phyloP scores from a whole-genome alignment of 2,797 vertebrate genomes.

The Sebastes miniatus region DNA sequence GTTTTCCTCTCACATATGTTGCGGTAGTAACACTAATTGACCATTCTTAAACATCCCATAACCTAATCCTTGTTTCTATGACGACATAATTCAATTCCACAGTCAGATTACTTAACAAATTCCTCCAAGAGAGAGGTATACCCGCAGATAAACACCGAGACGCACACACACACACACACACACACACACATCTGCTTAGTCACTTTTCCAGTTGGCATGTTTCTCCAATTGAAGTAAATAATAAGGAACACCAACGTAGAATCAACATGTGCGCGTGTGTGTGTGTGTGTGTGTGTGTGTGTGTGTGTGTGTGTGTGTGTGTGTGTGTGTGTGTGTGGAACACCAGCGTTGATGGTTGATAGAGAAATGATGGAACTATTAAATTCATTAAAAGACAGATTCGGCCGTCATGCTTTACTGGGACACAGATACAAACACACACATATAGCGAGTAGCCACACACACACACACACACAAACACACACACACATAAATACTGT shows the following conservation, averaged over 20 bases:
- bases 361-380: constrained; percentile 73
- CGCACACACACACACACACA: constrained; percentile 16
- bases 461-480: constrained; percentile 1
- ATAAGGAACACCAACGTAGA: constrained; percentile 70
- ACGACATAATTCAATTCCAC: constrained; percentile 67
- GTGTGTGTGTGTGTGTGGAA: constrained; percentile 8
- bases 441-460: not conserved
- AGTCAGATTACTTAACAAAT: constrained; percentile 67
- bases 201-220: constrained; percentile 64
- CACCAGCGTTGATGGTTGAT: constrained; percentile 64
- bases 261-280: not conserved
- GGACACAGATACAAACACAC: constrained; percentile 41
- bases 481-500: not conserved
- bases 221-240: constrained; percentile 60
- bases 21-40: constrained; percentile 67
- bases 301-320: not conserved
- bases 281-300: not conserved
- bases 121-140: constrained; percentile 45
- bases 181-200: constrained; percentile 38
- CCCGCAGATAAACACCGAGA: constrained; percentile 13
- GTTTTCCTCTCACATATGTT: constrained; percentile 58
- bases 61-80: constrained; percentile 69
- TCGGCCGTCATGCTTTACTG: constrained; percentile 56
- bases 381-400: constrained; percentile 67
- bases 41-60: constrained; percentile 73